Evolutionary conservation across 2,113 vertebrate genomes (phyloP), one percentile per base, ranked within the genome.

Genomic region (Carassius auratus): DNA sequence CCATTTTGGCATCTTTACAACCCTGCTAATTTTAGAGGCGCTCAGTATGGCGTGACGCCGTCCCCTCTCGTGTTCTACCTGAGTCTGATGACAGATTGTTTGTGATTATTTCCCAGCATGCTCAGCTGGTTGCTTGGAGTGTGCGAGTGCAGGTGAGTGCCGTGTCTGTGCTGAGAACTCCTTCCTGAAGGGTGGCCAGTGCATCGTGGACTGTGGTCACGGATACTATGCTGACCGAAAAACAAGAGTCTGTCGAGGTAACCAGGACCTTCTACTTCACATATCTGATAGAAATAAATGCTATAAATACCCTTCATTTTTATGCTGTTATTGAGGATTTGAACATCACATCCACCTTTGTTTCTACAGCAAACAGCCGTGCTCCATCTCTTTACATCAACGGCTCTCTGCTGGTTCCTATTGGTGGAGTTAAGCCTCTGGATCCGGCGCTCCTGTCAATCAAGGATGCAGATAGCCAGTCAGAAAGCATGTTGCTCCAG

Each of bases 231-330:
- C 91, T 8, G 93, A 96, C 80, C 81, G 26, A 2, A 59, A 79
- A 90, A 96, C 88, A 64, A 93, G 94, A 73, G 90, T 88, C 21
- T 99, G 98, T 89, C 85, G 95, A 86, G 96, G 98, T 98, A 91
- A 94, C 87, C 68, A 10, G 38, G 8, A 42, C 42, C 7, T 42
- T 42, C 42, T 9, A 15, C 45, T 52, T 76, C 13, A 48, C 73
- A 48, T 15, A 52, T 73, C 9, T 13, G 9, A n/a, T 45, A 15
- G 13, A 52, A 52, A 52, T 52, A 9, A 45, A 45, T 9, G 42
- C 0, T 42, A 42, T 42, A 42, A 42, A 42, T 42, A 42, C 38
- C 8, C 36, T 38, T 38, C 36, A 38, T 38, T 42, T 42, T 45
- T 45, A 45, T 45, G 2, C 0, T 30, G 30, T 30, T 30, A 30